Evolutionary conservation across 2,888 invertebrate species (phyloP), one percentile per base, ranked within the genome.

Genomic region (Agonopterix subpropinquella): DNA sequence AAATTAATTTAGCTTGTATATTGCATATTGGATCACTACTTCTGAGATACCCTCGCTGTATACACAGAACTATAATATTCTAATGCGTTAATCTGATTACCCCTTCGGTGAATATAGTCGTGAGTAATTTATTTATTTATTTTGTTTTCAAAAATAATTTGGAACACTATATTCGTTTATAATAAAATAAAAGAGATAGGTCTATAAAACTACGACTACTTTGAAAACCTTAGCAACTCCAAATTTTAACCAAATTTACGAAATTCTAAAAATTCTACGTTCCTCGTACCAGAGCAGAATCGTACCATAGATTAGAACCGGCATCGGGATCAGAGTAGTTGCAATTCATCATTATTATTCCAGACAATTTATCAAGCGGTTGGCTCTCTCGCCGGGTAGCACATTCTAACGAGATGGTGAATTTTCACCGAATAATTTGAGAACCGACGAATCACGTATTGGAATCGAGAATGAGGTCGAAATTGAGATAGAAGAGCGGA

Each of bases 281-380:
- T 28, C 0, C 28, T 7, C 28, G 28, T 28, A 28, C 28, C 28
- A 28, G 5, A 28, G 28, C 28, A 1, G 28, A 28, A 28, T 28
- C 67, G 69, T 63, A 70, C 69, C 73, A 77, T 77, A 80, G 80
- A 80, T 80, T 82, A 80, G 79, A 77, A 77, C 73, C 68, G 77
- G 78, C 79, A 80, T 75, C 68, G 68, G 74, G 72, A 77, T 71
- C 77, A 73, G 70, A 67, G 77, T 82, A 85, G 87, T 82, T 85
- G 87, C 87, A 87, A 88, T 88, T 86, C 86, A 88, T 88, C 88
- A 88, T 88, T 88, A 87, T 88, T 88, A 88, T 88, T 88, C 88
- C 88, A 84, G 86, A 85, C 88, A 86, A 88, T 88, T 88, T 88
- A 87, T 88, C 88, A 87, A 86, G 85, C 85, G 87, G 86, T 86